Conservation (phyloP, 2,797 vertebrate species). For the Notamacropus eugenii region DNA sequence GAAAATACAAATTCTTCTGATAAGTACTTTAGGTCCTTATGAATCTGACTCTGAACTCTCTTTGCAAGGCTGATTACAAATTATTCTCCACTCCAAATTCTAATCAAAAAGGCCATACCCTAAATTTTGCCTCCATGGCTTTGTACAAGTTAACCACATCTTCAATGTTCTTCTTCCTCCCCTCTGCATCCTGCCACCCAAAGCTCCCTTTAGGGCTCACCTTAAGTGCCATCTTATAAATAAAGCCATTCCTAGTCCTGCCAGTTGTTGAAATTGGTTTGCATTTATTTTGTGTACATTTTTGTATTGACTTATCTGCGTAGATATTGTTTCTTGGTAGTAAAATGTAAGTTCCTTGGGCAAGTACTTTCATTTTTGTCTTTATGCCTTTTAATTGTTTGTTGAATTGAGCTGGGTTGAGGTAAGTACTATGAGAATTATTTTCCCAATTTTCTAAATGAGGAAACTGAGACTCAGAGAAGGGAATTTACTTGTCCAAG, state of each 20-base stretch:
- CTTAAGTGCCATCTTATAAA: not conserved
- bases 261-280: not conserved
- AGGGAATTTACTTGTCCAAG: not conserved
- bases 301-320: not conserved
- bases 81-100: not conserved
- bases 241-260: not conserved
- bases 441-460: not conserved
- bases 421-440: not conserved
- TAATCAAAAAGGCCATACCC: not conserved
- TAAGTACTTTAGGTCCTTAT: not conserved
- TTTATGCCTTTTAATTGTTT: not conserved
- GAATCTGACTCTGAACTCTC: not conserved
- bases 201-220: not conserved
- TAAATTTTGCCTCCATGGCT: not conserved
- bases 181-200: not conserved
- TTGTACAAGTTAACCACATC: not conserved
- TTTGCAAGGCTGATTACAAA: not conserved
- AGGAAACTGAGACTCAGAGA: not conserved
- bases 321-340: not conserved
- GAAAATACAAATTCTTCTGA: not conserved
- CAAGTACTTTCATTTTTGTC: not conserved
- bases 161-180: not conserved
- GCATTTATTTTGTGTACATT: not conserved
- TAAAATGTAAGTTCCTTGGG: not conserved
- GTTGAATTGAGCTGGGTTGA: not conserved